Evolutionary conservation across 2,888 invertebrate species (phyloP).

Genomic region (Philaethria dido): DNA sequence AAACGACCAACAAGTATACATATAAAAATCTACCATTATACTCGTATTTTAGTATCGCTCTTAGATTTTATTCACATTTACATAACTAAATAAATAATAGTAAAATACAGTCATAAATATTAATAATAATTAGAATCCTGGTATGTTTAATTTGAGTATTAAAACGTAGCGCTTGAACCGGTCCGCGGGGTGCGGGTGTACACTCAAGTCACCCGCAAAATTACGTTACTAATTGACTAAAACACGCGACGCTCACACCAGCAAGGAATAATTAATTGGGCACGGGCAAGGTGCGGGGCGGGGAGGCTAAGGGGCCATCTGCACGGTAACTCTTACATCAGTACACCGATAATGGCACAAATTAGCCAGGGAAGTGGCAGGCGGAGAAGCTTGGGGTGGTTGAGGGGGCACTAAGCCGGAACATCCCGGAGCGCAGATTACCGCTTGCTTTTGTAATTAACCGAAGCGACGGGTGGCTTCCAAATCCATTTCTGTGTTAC

Average conservation of each 20-base stretch:
- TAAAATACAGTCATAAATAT: neutral
- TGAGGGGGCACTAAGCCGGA: slow-evolving; percentile 81
- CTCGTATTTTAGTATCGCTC: neutral
- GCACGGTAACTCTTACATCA: slow-evolving; percentile 84
- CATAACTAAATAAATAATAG: neutral
- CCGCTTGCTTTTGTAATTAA: slow-evolving; percentile 85
- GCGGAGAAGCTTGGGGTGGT: slow-evolving; percentile 55
- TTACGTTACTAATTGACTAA: slow-evolving; percentile 84
- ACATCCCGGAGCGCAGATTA: slow-evolving; percentile 84
- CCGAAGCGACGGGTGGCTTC: slow-evolving; percentile 84
- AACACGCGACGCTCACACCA: slow-evolving; percentile 84
- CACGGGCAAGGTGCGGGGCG: slow-evolving; percentile 67
- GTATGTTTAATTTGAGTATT: slow-evolving; percentile 53
- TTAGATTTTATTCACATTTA: neutral
- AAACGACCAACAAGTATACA: neutral
- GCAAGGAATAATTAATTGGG: slow-evolving; percentile 83
- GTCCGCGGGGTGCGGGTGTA: slow-evolving; percentile 68
- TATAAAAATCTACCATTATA: neutral
- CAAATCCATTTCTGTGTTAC: slow-evolving; percentile 84
- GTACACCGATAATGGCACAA: slow-evolving; percentile 84
- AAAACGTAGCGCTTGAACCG: slow-evolving; percentile 61
- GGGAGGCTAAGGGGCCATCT: slow-evolving; percentile 67
- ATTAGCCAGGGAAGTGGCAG: slow-evolving; percentile 82
- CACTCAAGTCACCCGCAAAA: slow-evolving; percentile 83
- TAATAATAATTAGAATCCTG: slow-evolving; percentile 2